Base-by-base conservation (phyloP, 2,888 invertebrate species). In the Yponomeuta sedellus region DNA sequence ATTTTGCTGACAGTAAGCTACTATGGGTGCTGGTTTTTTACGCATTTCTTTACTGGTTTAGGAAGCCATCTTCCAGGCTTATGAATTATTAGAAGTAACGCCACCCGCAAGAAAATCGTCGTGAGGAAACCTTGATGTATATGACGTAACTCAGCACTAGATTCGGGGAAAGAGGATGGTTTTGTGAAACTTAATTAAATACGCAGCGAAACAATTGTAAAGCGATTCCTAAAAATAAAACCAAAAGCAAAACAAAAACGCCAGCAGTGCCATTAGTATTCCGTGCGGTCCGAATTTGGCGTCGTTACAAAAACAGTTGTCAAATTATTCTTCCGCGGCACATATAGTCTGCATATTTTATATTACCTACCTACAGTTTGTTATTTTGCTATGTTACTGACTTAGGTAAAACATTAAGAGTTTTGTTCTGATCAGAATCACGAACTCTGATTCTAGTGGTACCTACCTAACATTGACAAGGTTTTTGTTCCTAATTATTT, bases 231-330 rank as follows among this genome's bases (percentile, higher is more conserved):
- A 52, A 52, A 52, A 52, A 52, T 16, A 12, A 10, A 52, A 52
- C 44, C 44, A 52, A 52, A 52, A 52, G 16, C 16, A 16, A 52
- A 52, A 52, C 3, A 52, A 52, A 52, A 12, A 52, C 16, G 16
- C 44, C 44, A 16, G 16, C 25, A 62, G 69, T 11, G 19, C 57
- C 64, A 69, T 69, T 68, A 70, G 66, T 65, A 68, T 67, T 67
- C 66, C 64, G 66, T 62, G 64, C 64, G 63, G 66, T 61, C 39
- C 59, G 65, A 69, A 66, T 66, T 66, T 65, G 67, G 66, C 66
- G 67, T 64, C 62, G 34, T 62, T 67, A 64, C 64, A 56, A 67
- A 66, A 70, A 69, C 67, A 65, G 64, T 69, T 65, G 34, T 19
- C 61, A 61, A 61, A 67, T 67, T 66, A 61, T 66, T 65, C 67